phyloP scores from a whole-genome alignment of 1,140 invertebrate genomes.

The Pseudomyrmex concolor region DNA sequence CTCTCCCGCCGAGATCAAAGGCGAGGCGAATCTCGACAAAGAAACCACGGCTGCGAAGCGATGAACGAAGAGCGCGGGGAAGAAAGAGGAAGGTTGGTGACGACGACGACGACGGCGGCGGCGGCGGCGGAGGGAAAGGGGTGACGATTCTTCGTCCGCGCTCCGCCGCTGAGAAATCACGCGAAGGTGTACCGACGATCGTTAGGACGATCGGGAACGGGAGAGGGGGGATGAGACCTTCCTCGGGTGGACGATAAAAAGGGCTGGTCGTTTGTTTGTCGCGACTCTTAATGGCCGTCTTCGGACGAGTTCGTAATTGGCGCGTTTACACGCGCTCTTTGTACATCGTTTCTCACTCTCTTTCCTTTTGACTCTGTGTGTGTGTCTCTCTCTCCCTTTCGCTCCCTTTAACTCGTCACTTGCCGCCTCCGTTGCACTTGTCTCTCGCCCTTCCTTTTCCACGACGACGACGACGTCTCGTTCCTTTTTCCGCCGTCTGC shows the following conservation, averaged over 20 bases:
- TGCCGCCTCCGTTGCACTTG: conserved; percentile 45
- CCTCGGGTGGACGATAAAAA: conserved; percentile 75
- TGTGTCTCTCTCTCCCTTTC: conserved; percentile 51
- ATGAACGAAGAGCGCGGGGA: background rate
- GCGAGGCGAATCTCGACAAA: conserved; percentile 64
- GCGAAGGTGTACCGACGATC: conserved; percentile 74
- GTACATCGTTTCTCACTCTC: conserved; percentile 38
- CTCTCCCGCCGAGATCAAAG: conserved; percentile 67
- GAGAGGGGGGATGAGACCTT: conserved; percentile 10
- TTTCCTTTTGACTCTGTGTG: conserved; percentile 56
- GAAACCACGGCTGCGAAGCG: conserved; percentile 51
- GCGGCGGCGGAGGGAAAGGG: background rate
- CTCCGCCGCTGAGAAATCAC: conserved; percentile 52
- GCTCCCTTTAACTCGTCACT: background rate
- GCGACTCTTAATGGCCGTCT: conserved; percentile 74
- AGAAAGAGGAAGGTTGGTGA: background rate
- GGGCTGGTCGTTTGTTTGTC: conserved; percentile 78
- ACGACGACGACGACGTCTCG: background rate
- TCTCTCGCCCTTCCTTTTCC: conserved; percentile 11
- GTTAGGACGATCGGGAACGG: conserved; percentile 75
- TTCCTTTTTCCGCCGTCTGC: conserved; percentile 49
- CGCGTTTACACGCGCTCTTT: conserved; percentile 65
- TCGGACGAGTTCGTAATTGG: conserved; percentile 76
- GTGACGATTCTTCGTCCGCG: background rate
- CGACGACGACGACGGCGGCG: background rate